Conservation (phyloP, 2,888 invertebrate species). For the Eilema caniola region DNA sequence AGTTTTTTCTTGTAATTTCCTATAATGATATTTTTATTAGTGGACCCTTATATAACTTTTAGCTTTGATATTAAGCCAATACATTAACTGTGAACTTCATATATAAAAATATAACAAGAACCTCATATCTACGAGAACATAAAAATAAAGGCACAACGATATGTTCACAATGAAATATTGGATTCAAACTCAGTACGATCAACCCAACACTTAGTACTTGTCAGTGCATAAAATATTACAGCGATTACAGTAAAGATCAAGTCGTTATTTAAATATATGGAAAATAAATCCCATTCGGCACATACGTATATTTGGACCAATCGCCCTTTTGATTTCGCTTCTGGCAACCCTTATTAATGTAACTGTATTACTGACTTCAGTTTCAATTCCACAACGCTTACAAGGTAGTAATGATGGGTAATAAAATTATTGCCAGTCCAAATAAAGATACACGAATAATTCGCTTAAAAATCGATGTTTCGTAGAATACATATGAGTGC, state of each 20-base stretch:
- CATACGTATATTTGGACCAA: neutral
- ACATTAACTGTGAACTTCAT: no score
- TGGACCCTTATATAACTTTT: no score
- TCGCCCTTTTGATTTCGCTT: constrained; percentile 10
- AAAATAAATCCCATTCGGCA: constrained; percentile 14
- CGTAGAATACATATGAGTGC: constrained; percentile 40
- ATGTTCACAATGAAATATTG: neutral
- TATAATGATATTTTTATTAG: no score
- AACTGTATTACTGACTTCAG: constrained; percentile 43
- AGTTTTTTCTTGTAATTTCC: no score
- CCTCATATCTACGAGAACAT: neutral
- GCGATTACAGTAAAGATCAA: constrained; percentile 14
- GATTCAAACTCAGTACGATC: neutral
- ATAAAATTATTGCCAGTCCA: constrained; percentile 44
- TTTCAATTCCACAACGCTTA: constrained; percentile 51
- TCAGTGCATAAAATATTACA: constrained; percentile 16
- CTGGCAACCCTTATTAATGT: constrained; percentile 21
- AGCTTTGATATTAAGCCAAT: no score
- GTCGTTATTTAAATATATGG: constrained; percentile 11
- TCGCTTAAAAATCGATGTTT: constrained; percentile 36
- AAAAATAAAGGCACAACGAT: neutral
- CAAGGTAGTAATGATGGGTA: constrained; percentile 39
- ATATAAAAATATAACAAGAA: no score
- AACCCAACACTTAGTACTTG: constrained; percentile 13
- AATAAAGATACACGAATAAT: constrained; percentile 21